A percentile compares a stretch with the other conserved stretches of the same genome.
Conservation (phyloP, 2,113 vertebrate genomes). For the Tretioscincus oriximinensis region DNA sequence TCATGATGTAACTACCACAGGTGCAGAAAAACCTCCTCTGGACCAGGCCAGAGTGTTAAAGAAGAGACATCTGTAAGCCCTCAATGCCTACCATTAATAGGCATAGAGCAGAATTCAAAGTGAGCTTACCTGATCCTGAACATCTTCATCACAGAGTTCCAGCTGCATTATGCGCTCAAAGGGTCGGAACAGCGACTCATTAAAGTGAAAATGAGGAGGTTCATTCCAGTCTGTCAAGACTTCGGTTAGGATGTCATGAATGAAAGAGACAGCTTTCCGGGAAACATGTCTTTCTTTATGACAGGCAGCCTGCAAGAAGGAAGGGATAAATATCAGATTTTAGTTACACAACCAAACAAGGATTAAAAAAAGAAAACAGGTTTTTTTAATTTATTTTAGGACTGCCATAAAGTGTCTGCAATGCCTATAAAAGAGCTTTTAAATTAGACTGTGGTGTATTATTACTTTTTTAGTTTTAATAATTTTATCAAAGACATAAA, state of each 20-base stretch:
- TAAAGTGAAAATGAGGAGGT: conserved; percentile 92
- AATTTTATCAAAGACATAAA: too few species aligned
- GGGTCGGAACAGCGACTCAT: conserved; percentile 92
- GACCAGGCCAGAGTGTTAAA: too few species aligned
- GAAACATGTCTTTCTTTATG: conserved; percentile 95
- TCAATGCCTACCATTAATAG: not conserved
- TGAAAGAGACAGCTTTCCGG: conserved; percentile 95
- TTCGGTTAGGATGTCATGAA: conserved; percentile 94
- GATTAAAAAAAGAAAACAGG: not conserved
- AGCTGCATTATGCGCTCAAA: conserved; percentile 98
- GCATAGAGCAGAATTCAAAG: not conserved
- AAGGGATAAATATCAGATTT: conserved; percentile 12
- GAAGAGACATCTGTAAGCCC: too few species aligned
- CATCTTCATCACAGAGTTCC: conserved; percentile 95
- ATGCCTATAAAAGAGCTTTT: not conserved
- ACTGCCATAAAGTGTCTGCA: not conserved
- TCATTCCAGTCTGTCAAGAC: conserved; percentile 91
- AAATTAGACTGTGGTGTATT: not conserved
- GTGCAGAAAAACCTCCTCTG: too few species aligned
- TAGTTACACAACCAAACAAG: not conserved
- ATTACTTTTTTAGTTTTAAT: not conserved
- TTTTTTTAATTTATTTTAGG: not conserved
- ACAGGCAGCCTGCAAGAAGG: conserved; percentile 82
- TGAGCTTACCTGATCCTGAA: conserved; percentile 91
- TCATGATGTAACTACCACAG: too few species aligned